phyloP scores from a whole-genome alignment of 2,113 vertebrate genomes.

The Notothenia coriiceps region DNA sequence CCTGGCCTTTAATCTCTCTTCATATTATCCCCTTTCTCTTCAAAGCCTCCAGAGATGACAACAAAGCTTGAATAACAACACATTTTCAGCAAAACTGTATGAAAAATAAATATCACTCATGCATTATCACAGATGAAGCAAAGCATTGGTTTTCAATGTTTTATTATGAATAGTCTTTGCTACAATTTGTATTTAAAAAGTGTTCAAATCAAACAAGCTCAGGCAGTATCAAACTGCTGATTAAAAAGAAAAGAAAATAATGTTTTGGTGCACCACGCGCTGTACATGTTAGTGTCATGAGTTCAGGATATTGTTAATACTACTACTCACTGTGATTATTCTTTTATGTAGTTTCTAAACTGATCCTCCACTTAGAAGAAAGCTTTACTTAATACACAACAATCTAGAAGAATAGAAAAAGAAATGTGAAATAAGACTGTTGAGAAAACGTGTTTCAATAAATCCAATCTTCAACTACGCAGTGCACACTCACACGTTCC shows the following conservation, averaged over 20 bases:
- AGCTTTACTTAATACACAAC: slow-evolving; percentile 14
- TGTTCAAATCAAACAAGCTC: slow-evolving; percentile 51
- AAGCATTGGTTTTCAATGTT: slow-evolving; percentile 37
- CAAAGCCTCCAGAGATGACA: slow-evolving; percentile 48
- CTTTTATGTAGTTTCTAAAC: neutral
- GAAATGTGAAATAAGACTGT: slow-evolving; percentile 7
- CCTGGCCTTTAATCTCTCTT: slow-evolving; percentile 71
- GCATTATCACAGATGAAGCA: slow-evolving; percentile 30
- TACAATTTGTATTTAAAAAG: slow-evolving; percentile 44
- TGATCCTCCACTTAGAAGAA: neutral
- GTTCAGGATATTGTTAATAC: slow-evolving; percentile 27
- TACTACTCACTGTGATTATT: slow-evolving; percentile 16
- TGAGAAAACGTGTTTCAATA: slow-evolving; percentile 7
- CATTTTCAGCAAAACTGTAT: neutral
- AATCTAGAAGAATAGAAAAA: slow-evolving; percentile 5
- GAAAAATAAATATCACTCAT: slow-evolving; percentile 24
- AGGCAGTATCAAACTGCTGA: slow-evolving; percentile 80
- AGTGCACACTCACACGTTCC: slow-evolving; percentile 50
- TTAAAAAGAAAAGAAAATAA: slow-evolving; percentile 7
- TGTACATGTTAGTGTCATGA: slow-evolving; percentile 5
- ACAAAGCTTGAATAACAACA: slow-evolving; percentile 33
- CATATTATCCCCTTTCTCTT: slow-evolving; percentile 56
- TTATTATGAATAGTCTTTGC: slow-evolving; percentile 67
- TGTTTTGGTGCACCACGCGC: slow-evolving; percentile 27
- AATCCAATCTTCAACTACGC: slow-evolving; percentile 35